phyloP scores from a whole-genome alignment of 2,888 invertebrate genomes.

The Portevinia maculata region DNA sequence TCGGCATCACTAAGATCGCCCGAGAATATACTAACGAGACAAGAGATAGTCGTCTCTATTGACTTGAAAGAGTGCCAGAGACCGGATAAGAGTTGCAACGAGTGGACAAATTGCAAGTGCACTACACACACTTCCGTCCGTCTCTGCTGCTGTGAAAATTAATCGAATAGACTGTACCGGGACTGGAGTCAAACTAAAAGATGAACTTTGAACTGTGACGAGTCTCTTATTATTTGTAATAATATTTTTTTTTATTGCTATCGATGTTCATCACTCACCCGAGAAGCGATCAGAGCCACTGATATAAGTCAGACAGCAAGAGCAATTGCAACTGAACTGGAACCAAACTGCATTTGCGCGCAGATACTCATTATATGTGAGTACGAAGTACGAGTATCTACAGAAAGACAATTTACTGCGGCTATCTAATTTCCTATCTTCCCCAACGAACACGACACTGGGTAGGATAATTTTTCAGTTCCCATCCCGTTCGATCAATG shows the following conservation, averaged over 20 bases:
- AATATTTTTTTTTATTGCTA: conserved; percentile 55
- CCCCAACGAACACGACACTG: conserved; percentile 58
- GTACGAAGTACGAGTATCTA: too few species aligned
- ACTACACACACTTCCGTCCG: conserved; percentile 24
- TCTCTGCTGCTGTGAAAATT: conserved; percentile 21
- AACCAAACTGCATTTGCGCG: conserved; percentile 46
- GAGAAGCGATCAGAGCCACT: conserved; percentile 36
- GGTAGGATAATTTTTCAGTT: conserved; percentile 69
- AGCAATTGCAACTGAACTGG: conserved; percentile 57
- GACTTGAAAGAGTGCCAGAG: conserved; percentile 23
- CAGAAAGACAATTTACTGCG: background rate
- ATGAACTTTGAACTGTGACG: too few species aligned
- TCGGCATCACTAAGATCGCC: conserved; percentile 48
- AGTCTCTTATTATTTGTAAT: conserved; percentile 52
- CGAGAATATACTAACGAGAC: conserved; percentile 4
- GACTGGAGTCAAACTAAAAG: conserved; percentile 48
- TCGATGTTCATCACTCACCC: conserved; percentile 72
- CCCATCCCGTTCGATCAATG: conserved; percentile 62
- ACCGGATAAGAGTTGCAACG: conserved; percentile 30
- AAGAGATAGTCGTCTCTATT: conserved; percentile 15
- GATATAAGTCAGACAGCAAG: conserved; percentile 10
- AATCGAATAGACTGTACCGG: conserved; percentile 33
- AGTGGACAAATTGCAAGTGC: background rate
- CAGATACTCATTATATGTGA: conserved; percentile 18
- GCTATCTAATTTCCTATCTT: conserved; percentile 72